Percentiles rank a stretch among this genome's conserved stretches.
Evolutionary conservation across 2,113 vertebrate genomes (phyloP).

Genomic region (Caretta caretta): DNA sequence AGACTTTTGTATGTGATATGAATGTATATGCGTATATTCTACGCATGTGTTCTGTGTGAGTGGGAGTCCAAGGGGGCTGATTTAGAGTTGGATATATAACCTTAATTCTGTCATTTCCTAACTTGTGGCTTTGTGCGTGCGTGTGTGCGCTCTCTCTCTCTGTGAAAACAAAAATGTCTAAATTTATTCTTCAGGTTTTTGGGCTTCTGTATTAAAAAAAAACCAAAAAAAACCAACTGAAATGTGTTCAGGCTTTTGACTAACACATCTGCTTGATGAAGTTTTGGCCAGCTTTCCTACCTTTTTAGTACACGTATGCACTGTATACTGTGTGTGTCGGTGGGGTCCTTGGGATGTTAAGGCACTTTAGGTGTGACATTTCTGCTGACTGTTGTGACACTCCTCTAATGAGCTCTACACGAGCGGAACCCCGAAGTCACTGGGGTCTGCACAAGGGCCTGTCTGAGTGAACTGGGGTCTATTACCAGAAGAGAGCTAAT

Average conservation of each 20-base stretch:
- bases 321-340: neutral
- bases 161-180: neutral
- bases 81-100: neutral
- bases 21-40: neutral
- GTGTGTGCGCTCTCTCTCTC: too few species aligned
- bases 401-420: accelerated
- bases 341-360: neutral
- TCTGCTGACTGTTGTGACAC: accelerated
- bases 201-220: neutral
- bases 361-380: neutral
- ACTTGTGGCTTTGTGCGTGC: neutral
- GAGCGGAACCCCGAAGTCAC: neutral
- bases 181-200: neutral
- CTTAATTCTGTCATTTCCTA: neutral
- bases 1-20: neutral
- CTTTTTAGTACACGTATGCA: neutral
- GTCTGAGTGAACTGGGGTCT: neutral
- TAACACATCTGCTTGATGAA: neutral
- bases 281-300: neutral
- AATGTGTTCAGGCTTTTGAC: neutral
- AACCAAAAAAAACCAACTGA: neutral
- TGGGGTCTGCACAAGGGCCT: neutral
- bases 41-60: neutral
- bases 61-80: neutral
- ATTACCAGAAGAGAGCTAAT: neutral